Evolutionary conservation across 2,797 vertebrate species (phyloP).

Genomic region (Hydrocynus forskahlii): DNA sequence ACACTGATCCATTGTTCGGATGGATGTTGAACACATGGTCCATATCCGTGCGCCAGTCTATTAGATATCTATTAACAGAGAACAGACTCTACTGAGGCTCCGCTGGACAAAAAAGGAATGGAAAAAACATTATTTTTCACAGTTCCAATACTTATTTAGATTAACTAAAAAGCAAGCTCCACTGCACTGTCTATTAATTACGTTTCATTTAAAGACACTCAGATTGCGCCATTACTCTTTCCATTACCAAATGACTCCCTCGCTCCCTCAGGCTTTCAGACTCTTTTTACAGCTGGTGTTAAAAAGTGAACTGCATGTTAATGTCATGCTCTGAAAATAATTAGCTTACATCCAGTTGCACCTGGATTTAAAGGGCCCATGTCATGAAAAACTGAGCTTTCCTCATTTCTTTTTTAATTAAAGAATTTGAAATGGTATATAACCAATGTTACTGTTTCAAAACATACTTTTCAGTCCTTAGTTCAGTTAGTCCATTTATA

Average conservation of each 20-base stretch:
- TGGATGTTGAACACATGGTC: slow-evolving; percentile 94
- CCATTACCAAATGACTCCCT: slow-evolving; percentile 18
- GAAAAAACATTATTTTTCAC: slow-evolving; percentile 11
- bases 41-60: slow-evolving; percentile 95
- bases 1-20: slow-evolving; percentile 90
- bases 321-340: not conserved
- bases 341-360: not conserved
- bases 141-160: slow-evolving; percentile 12
- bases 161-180: slow-evolving; percentile 23
- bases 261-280: slow-evolving; percentile 34
- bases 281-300: not conserved
- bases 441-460: too few relatives aligned
- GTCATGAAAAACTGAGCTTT: not conserved
- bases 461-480: too few relatives aligned
- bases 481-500: too few relatives aligned
- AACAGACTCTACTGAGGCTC: slow-evolving; percentile 19
- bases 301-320: slow-evolving; percentile 4
- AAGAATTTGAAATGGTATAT: too few relatives aligned
- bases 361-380: not conserved
- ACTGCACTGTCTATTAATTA: slow-evolving; percentile 25
- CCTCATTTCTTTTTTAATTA: not conserved
- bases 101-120: not conserved
- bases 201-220: slow-evolving; percentile 25
- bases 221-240: slow-evolving; percentile 23
- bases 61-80: slow-evolving; percentile 85